Evolutionary conservation across 1,140 invertebrate species (phyloP).

Genomic region (Aphis craccivora): DNA sequence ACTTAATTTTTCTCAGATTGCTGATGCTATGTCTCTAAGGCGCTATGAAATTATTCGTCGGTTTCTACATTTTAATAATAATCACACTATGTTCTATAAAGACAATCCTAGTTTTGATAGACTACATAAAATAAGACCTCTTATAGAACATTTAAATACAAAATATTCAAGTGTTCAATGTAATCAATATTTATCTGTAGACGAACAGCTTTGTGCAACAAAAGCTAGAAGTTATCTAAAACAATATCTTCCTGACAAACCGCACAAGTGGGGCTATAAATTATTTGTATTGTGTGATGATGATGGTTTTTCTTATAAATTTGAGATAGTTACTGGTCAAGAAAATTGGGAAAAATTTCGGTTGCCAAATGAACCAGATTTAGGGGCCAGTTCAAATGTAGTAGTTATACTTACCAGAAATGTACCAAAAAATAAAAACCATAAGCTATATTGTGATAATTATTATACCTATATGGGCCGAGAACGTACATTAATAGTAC

Average conservation of each 20-base stretch:
- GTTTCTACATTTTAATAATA: background rate
- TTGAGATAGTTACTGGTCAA: constrained; percentile 62
- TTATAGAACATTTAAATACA: constrained; percentile 40
- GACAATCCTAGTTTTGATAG: constrained; percentile 37
- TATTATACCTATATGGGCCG: no score
- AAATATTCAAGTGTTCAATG: constrained; percentile 60
- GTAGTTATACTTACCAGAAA: constrained; percentile 35
- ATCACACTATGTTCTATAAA: background rate
- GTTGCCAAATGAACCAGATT: background rate
- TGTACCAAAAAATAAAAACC: background rate
- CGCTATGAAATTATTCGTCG: constrained; percentile 20
- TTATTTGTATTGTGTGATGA: constrained; percentile 61
- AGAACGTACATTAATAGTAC: no score
- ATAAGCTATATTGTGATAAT: no score
- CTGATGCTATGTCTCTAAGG: background rate
- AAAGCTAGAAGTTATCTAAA: constrained; percentile 62
- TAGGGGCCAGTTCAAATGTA: background rate
- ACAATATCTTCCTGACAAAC: constrained; percentile 63
- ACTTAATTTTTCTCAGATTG: background rate
- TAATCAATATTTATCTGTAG: constrained; percentile 62
- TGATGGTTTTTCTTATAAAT: constrained; percentile 62
- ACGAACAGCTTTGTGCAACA: constrained; percentile 63
- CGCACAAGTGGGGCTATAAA: constrained; percentile 63
- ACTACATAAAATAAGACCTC: constrained; percentile 57
- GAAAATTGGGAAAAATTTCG: background rate